These are phyloP conservation scores for Luperina testacea DNA, from an alignment of 2,888 invertebrate genomes.

Conservation along the genomic window DNA sequence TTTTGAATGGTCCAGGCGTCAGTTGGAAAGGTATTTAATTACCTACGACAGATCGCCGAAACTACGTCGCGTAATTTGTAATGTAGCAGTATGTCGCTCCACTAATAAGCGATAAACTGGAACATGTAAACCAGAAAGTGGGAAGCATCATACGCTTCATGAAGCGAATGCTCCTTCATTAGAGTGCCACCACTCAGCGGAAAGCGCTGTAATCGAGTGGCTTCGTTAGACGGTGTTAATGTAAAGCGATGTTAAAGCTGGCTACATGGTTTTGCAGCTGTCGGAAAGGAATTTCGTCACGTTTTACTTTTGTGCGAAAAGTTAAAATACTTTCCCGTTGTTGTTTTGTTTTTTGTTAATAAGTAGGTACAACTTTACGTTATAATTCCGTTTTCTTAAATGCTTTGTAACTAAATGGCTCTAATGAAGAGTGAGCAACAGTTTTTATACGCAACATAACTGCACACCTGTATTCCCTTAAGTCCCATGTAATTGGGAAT, in stretches of 20 bases:
- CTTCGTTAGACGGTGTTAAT: slow-evolving; percentile 33
- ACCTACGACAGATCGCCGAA: background rate
- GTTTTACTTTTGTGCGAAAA: slow-evolving; percentile 11
- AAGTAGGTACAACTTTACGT: background rate
- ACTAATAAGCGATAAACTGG: slow-evolving; percentile 25
- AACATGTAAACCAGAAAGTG: slow-evolving; percentile 33
- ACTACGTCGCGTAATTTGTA: background rate
- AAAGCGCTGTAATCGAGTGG: slow-evolving; percentile 45
- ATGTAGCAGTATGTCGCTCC: background rate
- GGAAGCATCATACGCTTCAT: slow-evolving; percentile 32
- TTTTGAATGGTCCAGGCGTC: background rate
- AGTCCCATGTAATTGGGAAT: background rate
- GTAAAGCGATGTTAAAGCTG: slow-evolving; percentile 39
- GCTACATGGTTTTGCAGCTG: slow-evolving; percentile 34
- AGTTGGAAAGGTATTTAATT: background rate
- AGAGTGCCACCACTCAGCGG: slow-evolving; percentile 33
- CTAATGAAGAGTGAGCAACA: background rate
- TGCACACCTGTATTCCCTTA: background rate
- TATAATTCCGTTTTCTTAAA: background rate
- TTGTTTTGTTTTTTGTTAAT: slow-evolving; percentile 7
- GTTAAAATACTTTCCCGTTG: slow-evolving; percentile 16
- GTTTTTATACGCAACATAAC: background rate
- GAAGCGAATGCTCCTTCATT: slow-evolving; percentile 44
- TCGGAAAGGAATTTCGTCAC: slow-evolving; percentile 36
- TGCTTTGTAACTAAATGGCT: background rate